Evolutionary conservation across 2,888 invertebrate species (phyloP).

Genomic region (Hypomecis atomaria): DNA sequence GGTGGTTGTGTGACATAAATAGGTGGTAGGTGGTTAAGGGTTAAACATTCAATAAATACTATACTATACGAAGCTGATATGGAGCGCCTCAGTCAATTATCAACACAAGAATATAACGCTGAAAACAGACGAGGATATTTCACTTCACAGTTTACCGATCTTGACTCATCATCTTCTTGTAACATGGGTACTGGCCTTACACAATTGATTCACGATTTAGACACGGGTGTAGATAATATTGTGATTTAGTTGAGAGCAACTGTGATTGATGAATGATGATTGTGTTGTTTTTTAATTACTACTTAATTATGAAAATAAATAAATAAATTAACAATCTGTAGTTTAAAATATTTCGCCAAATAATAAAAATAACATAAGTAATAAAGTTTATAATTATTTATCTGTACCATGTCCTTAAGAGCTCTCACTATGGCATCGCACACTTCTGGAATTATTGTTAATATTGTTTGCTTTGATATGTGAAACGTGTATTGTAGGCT

Average conservation of each 20-base stretch:
- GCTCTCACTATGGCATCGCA: conserved; percentile 34
- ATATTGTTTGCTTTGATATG: conserved; percentile 36
- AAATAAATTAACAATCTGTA: conserved; percentile 1
- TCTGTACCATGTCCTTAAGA: conserved; percentile 35
- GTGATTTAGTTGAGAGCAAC: no score
- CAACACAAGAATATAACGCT: not conserved
- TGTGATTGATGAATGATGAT: no score
- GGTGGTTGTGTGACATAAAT: no score
- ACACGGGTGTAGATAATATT: not conserved
- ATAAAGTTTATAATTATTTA: no score
- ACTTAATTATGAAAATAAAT: not conserved
- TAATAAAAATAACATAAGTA: no score
- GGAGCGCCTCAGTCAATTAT: no score
- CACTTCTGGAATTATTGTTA: conserved; percentile 34
- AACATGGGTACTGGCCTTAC: not conserved
- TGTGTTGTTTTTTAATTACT: not conserved
- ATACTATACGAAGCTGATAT: conserved; percentile 1
- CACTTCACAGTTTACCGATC: not conserved
- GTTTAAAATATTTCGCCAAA: conserved; percentile 14
- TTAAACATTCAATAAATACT: not conserved
- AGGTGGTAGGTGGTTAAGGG: no score
- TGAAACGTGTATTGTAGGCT: conserved; percentile 36
- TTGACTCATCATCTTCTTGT: not conserved
- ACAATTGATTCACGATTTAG: not conserved
- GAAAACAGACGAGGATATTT: no score